Base-by-base conservation (phyloP, 2,888 invertebrate genomes). In the Tholera decimalis region DNA sequence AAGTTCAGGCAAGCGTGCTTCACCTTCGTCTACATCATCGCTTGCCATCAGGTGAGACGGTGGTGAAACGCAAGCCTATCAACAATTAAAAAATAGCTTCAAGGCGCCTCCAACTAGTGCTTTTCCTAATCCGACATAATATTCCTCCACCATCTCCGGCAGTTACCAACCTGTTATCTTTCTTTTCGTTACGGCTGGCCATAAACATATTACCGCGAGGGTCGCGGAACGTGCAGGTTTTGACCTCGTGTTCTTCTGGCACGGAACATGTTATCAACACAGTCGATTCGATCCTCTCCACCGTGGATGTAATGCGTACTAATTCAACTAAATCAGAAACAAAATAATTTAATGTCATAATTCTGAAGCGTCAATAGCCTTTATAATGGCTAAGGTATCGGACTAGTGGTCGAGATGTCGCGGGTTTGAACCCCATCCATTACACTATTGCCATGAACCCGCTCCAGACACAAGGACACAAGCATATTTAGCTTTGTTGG, bases 211-310 rank as follows among this genome's bases (percentile, higher is more conserved):
- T 77, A 6, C 91, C 91, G 0, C 76, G 57, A 0, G 93, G 92
- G 39, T 89, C 82, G 0, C 91, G 86, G 88, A 95, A 95, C 80
- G 89, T 89, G 84, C 95, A 95, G 24, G 3, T 2, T 4, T 3
- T 73, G 1, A 92, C 70, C 2, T 80, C 56, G 6, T 86, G 59
- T 0, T 80, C 54, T 6, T 77, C 81, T 3, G 84, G 72, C 7
- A 94, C 80, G 1, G 82, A 80, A 69, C 95, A 95, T 0, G 87
- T 72, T 15, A 94, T 65, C 0, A 80, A 60, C 0, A 92, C 83
- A 0, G 74, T 62, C 0, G 88, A 85, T 11, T 77, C 77, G 1
- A 80, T 43, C 0, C 67, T 71, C 0, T 43, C 58, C 1, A 93
- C 89, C 0, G 39, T 46, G 0, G 91, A 89, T 0, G 63, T 68